phyloP scores from a whole-genome alignment of 2,797 vertebrate genomes.

The Potorous gilbertii region DNA sequence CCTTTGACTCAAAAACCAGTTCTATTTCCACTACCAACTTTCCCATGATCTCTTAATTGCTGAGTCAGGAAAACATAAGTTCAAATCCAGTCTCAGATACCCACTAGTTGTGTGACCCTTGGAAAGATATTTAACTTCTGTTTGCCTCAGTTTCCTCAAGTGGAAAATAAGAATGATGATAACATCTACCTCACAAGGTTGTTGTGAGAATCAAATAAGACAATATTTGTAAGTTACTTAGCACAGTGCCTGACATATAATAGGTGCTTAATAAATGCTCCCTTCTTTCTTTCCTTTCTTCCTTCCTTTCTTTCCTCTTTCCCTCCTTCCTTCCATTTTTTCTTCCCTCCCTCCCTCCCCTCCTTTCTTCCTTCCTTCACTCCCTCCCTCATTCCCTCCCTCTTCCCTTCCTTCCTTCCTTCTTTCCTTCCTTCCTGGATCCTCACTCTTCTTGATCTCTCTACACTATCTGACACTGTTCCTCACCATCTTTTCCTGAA shows the following conservation, averaged over 20 bases:
- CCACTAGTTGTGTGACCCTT: neutral
- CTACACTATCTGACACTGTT: neutral
- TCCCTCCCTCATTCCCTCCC: too few species aligned
- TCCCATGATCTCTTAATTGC: neutral
- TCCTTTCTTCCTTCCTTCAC: too few species aligned
- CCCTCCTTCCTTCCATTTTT: too few species aligned
- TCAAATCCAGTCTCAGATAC: neutral
- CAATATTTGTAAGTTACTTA: neutral
- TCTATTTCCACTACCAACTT: neutral
- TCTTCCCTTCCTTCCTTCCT: neutral
- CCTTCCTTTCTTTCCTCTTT: too few species aligned
- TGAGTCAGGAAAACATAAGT: neutral
- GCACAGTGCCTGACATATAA: neutral
- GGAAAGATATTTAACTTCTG: neutral
- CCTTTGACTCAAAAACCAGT: neutral
- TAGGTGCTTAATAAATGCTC: neutral
- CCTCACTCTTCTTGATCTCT: neutral
- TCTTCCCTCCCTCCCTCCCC: too few species aligned
- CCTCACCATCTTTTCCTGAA: neutral
- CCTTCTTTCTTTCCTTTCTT: too few species aligned
- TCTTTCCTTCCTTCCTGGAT: neutral
- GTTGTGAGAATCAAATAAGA: neutral
- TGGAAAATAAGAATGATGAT: neutral
- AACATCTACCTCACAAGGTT: neutral
- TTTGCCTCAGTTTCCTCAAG: neutral